phyloP scores from a whole-genome alignment of 2,888 invertebrate genomes.

The Bruchidius siliquastri region DNA sequence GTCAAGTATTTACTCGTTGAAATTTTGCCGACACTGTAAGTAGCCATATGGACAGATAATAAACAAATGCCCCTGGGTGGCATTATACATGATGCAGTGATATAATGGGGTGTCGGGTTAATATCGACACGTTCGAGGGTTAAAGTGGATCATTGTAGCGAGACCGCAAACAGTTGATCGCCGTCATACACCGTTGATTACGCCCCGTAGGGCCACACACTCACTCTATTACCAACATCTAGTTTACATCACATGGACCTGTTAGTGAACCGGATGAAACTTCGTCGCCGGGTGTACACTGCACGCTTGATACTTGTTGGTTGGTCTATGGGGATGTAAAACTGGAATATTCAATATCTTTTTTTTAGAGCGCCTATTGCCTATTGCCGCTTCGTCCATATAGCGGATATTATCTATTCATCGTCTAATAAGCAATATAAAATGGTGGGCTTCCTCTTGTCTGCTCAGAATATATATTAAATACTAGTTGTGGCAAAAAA shows the following conservation, averaged over 20 bases:
- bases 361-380: too few relatives aligned
- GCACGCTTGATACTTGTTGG: neutral
- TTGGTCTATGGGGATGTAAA: too few relatives aligned
- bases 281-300: neutral
- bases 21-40: neutral
- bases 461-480: too few relatives aligned
- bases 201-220: slow-evolving; percentile 6
- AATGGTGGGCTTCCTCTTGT: too few relatives aligned
- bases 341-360: too few relatives aligned
- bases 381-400: too few relatives aligned
- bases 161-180: slow-evolving; percentile 27
- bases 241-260: slow-evolving; percentile 12
- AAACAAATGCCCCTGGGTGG: slow-evolving; percentile 18
- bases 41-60: neutral
- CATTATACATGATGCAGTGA: slow-evolving; percentile 29
- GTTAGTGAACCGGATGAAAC: slow-evolving; percentile 1
- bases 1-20: neutral
- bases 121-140: slow-evolving; percentile 27
- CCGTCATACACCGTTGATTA: slow-evolving; percentile 27
- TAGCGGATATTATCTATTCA: too few relatives aligned
- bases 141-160: slow-evolving; percentile 28
- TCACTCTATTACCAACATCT: slow-evolving; percentile 14
- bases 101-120: slow-evolving; percentile 24
- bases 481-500: too few relatives aligned
- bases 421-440: too few relatives aligned